Base-by-base conservation (phyloP, 2,888 invertebrate genomes). In the Tenthredo mesomela region DNA sequence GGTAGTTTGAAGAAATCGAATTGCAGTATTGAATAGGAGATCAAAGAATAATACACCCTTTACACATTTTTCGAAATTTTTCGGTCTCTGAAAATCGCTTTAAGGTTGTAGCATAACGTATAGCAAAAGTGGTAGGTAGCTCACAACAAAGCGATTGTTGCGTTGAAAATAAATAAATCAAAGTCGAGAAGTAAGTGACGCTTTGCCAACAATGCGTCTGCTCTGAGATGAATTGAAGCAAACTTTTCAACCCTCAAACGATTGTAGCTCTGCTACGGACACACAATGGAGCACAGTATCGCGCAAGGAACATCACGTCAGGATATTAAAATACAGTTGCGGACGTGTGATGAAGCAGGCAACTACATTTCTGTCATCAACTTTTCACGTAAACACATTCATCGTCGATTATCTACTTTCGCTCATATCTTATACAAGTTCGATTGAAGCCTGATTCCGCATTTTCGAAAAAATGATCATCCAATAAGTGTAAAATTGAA, bases 191-290 rank as follows among this genome's bases (percentile, higher is more conserved):
- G 40, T 29, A 65, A 12, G 33, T n/a, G 40, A 40, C 25, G 61
- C 10, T 61, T 65, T 65, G 33, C n/a, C 78, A 33, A 33, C 29
- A 73, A 78, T 10, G 12, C 12, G 61, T 25, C n/a, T 6, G 10
- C 10, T 80, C 18, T 18, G 65, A 65, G 40, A 61, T 65, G 40
- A 61, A 43, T 61, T 43, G 82, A 65, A 82, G 40, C 43, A 18
- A 82, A 61, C 40, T 82, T 65, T 7, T 29, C 37, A 21, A 82
- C 82, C 40, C 82, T 82, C 65, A 43, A 82, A 29, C 40, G 12
- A 40, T 29, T 43, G 65, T 65, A 65, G 18, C 18, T 43, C 61
- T 67, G 47, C 33, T 4, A 47, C 33, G n/a, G 82, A 43, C 40
- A 21, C 61, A 82, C 67, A 82, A 82, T 67, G 9, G 80, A 9